These are phyloP conservation scores for Galendromus occidentalis DNA, from an alignment of 1,140 invertebrate species.

Conservation along the genomic window DNA sequence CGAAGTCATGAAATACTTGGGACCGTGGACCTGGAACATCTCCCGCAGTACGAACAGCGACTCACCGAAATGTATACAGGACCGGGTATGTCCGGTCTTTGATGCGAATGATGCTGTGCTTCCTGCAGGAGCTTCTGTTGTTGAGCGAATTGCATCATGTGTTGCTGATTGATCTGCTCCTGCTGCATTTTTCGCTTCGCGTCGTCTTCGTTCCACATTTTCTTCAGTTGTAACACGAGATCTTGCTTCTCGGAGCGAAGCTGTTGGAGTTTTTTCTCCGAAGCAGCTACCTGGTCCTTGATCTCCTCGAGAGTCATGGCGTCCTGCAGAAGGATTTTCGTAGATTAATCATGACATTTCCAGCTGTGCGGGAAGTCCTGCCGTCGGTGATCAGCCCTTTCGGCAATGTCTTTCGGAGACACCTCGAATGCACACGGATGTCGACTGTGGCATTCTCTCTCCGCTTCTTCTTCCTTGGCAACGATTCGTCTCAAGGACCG, in stretches of 20 bases:
- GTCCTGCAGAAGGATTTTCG: not conserved
- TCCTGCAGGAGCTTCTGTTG: not conserved
- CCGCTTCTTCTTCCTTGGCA: no score
- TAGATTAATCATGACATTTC: no score
- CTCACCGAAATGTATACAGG: not conserved
- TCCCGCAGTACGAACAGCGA: no score
- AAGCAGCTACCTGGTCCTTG: constrained; percentile 1
- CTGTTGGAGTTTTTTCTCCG: not conserved
- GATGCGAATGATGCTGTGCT: not conserved
- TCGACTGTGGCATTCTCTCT: no score
- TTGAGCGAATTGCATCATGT: not conserved
- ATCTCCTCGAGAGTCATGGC: constrained; percentile 5
- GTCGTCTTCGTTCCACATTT: not conserved
- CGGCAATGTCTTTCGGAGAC: no score
- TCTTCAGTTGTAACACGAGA: not conserved
- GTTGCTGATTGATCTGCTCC: not conserved
- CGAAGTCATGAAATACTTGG: no score
- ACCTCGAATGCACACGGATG: no score
- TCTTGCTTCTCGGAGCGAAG: constrained; percentile 1
- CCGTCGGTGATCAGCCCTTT: no score
- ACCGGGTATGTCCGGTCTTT: not conserved
- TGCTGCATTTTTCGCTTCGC: constrained; percentile 1
- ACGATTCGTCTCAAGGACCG: no score
- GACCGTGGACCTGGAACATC: no score
- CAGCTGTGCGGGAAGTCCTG: no score